Percentiles rank a stretch among this genome's conserved stretches.
These are phyloP conservation scores for Apocheima hispidaria DNA, from an alignment of 2,888 invertebrate species.

Conservation along the genomic window DNA sequence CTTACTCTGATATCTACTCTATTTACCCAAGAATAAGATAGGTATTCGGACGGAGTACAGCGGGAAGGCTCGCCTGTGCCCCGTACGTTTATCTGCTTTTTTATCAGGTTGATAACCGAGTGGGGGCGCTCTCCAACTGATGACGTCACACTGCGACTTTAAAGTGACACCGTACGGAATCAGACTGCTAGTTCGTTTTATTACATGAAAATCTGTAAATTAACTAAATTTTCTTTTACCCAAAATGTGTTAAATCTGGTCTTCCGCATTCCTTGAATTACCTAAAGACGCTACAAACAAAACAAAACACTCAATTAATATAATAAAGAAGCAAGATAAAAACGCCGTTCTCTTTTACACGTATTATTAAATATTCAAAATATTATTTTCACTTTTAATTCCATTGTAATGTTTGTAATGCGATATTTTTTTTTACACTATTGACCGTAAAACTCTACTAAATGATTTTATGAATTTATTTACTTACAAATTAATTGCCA, in stretches of 20 bases:
- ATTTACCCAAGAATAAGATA: not conserved
- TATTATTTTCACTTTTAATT: conserved; percentile 12
- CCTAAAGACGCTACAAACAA: conserved; percentile 5
- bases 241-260: conserved; percentile 44
- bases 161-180: not conserved
- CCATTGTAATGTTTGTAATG: conserved; percentile 28
- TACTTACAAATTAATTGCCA: conserved; percentile 42
- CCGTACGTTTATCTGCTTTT: not conserved
- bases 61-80: not conserved
- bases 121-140: not conserved
- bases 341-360: not conserved
- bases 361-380: not conserved
- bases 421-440: conserved; percentile 24
- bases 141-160: not conserved
- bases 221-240: conserved; percentile 15
- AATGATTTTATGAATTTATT: conserved; percentile 36
- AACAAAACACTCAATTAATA: not conserved
- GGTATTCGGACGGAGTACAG: not conserved
- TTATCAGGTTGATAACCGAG: too few species aligned
- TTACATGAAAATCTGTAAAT: conserved; percentile 39
- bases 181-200: conserved; percentile 10
- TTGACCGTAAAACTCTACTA: conserved; percentile 22
- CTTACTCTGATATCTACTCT: not conserved
- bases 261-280: conserved; percentile 55
- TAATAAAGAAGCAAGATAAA: not conserved